phyloP scores from a whole-genome alignment of 2,888 invertebrate species.

The Horisme vitalbata region DNA sequence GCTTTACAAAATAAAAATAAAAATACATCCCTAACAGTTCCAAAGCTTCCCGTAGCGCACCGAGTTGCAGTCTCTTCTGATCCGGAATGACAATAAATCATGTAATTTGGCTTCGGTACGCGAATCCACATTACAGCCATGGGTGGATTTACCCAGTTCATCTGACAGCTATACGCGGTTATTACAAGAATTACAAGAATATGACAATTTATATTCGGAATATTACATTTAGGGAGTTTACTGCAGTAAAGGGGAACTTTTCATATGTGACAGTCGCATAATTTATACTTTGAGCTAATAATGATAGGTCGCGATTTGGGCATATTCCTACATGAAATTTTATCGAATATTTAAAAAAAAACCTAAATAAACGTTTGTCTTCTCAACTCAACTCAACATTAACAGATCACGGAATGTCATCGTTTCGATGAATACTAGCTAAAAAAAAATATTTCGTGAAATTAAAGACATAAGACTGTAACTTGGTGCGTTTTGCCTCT shows the following conservation, averaged over 20 bases:
- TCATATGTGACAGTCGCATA: constrained; percentile 38
- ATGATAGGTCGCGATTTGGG: constrained; percentile 23
- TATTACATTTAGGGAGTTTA: constrained; percentile 60
- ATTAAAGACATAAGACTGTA: no score
- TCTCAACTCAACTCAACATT: no score
- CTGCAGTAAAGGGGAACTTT: constrained; percentile 47
- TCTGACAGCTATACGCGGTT: constrained; percentile 68
- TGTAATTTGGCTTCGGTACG: constrained; percentile 74
- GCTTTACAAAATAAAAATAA: no score
- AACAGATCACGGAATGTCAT: no score
- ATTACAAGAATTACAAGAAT: constrained; percentile 66
- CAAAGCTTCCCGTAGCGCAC: constrained; percentile 2
- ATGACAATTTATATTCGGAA: constrained; percentile 67
- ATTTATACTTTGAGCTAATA: constrained; percentile 23
- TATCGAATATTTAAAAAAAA: no score
- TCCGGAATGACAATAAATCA: constrained; percentile 77
- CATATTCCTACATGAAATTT: background rate
- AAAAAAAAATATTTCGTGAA: no score
- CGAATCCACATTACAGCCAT: constrained; percentile 50
- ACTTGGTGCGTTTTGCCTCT: no score
- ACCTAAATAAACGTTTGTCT: no score
- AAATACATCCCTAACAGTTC: no score
- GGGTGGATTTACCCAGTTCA: constrained; percentile 65
- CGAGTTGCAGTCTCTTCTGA: constrained; percentile 33
- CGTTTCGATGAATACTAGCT: no score